Evolutionary conservation across 2,113 vertebrate genomes (phyloP).

Genomic region (Pagrus major): DNA sequence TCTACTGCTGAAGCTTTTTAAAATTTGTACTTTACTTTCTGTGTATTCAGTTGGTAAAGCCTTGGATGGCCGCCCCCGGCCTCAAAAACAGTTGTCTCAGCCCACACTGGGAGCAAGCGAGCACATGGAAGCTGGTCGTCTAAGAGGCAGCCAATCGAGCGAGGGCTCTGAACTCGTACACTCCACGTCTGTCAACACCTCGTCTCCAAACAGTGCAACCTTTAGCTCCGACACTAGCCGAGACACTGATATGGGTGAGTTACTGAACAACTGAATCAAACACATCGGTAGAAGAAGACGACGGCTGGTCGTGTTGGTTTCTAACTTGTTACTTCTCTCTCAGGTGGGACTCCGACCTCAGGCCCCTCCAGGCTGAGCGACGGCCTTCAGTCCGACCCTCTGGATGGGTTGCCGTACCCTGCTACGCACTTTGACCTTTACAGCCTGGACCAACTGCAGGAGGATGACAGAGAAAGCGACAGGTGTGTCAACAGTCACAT

Average conservation of each 20-base stretch:
- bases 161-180: slow-evolving; percentile 87
- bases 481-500: slow-evolving; percentile 81
- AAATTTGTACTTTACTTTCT: slow-evolving; percentile 11
- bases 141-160: slow-evolving; percentile 86
- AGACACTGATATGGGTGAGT: slow-evolving; percentile 80
- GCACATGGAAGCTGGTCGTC: slow-evolving; percentile 84
- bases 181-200: slow-evolving; percentile 78
- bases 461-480: slow-evolving; percentile 93
- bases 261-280: neutral
- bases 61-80: slow-evolving; percentile 88
- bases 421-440: slow-evolving; percentile 87
- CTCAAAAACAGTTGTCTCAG: slow-evolving; percentile 90
- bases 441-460: slow-evolving; percentile 90
- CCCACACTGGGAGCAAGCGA: slow-evolving; percentile 87
- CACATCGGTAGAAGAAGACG: neutral
- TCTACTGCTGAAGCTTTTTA: neutral
- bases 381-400: slow-evolving; percentile 81
- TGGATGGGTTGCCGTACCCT: slow-evolving; percentile 86
- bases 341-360: slow-evolving; percentile 56
- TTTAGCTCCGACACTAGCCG: slow-evolving; percentile 84
- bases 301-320: neutral
- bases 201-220: slow-evolving; percentile 76
- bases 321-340: neutral
- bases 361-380: slow-evolving; percentile 86
- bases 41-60: slow-evolving; percentile 85